phyloP scores from a whole-genome alignment of 2,888 invertebrate genomes.

The Calliopum simillimum region DNA sequence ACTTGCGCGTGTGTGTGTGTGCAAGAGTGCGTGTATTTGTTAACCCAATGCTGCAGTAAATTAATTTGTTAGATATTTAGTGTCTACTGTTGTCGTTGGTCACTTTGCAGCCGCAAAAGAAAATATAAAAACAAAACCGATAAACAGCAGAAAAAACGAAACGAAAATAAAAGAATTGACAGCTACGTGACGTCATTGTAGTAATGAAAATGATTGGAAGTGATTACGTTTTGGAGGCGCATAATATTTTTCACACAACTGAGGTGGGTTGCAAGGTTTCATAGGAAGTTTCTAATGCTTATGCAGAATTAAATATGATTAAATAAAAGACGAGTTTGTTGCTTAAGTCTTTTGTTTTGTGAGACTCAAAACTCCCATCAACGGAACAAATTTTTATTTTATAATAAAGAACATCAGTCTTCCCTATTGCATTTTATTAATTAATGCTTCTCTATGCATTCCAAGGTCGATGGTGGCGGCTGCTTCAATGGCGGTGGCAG shows the following conservation, averaged over 20 bases:
- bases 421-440: background rate
- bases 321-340: background rate
- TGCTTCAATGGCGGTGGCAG: constrained; percentile 82
- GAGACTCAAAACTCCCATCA: background rate
- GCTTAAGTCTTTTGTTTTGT: constrained; percentile 2
- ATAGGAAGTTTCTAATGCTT: background rate
- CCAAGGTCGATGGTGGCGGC: constrained; percentile 83
- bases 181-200: constrained; percentile 41
- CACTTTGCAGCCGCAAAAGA: constrained; percentile 1
- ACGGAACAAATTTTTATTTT: background rate
- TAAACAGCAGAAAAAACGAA: constrained; percentile 40
- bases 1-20: constrained; percentile 3
- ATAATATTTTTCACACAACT: constrained; percentile 89
- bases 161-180: constrained; percentile 15
- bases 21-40: constrained; percentile 37
- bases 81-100: background rate
- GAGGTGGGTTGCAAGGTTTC: constrained; percentile 71
- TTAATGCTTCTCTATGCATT: background rate
- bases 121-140: constrained; percentile 43
- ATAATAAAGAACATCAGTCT: background rate
- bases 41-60: too few relatives aligned
- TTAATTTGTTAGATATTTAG: too few relatives aligned
- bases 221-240: constrained; percentile 88
- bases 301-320: too few relatives aligned
- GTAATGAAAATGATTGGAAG: constrained; percentile 77